Base-by-base conservation (phyloP, 2,113 vertebrate genomes). In the Zapornia atra region DNA sequence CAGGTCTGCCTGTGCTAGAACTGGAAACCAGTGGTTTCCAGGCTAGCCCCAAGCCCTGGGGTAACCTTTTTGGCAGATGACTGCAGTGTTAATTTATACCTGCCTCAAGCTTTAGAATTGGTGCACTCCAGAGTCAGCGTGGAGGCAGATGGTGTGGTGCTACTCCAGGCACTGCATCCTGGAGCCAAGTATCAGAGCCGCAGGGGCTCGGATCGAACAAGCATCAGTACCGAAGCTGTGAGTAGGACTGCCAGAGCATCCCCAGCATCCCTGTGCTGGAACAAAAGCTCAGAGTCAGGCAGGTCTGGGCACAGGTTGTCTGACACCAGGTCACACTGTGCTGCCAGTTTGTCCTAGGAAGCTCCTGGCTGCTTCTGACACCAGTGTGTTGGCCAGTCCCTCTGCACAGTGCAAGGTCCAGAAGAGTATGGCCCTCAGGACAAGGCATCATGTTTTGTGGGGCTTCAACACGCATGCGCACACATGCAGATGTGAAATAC, bases 381-480 rank as follows among this genome's bases (percentile, higher is more conserved):
- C 19, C 15, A 51, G 34, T 9, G 29, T 20, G 40, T 50, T 0
- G 9, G 69, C 51, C 65, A 71, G 78, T 34, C 75, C 78, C 72
- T 66, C 46, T 36, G 38, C 34, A 46, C 17, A 57, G 22, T 3
- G 2, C 61, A 44, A 82, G 38, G 36, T 86, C n/a, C 54, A 59
- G 80, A 60, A 81, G 79, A 94, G 66, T 0, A 61, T 22, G 51
- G n/a, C 33, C 79, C 38, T 60, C 38, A 29, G 59, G 68, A 86
- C 24, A 65, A 28, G 70, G 51, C 57, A 46, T 9, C 1, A 0
- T 2, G 24, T 86, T 90, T 81, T 0, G 0, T 14, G 42, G 36
- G 33, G 46, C 1, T 13, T 33, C 73, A 72, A 76, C 24, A 78
- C 65, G 34, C 11, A n/a, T 1, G 13, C 0, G 2, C 38, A 33